These are phyloP conservation scores for Orestias chungarensis DNA, from an alignment of 2,797 vertebrate species.

Conservation along the genomic window DNA sequence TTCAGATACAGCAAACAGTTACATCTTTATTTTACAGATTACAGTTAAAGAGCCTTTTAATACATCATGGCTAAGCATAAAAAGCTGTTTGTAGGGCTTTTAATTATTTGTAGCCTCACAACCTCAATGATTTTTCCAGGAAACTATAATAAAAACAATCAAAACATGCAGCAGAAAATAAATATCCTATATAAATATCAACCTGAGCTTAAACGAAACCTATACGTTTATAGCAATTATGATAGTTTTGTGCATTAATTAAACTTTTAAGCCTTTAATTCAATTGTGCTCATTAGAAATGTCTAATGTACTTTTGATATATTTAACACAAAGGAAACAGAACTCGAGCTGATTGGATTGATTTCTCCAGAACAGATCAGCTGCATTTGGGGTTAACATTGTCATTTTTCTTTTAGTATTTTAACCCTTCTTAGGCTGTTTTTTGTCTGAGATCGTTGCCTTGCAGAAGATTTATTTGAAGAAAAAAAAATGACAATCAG, in stretches of 20 bases:
- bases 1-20: conserved; percentile 25
- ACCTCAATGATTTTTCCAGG: background rate
- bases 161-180: background rate
- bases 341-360: background rate
- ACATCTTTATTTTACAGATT: conserved; percentile 39
- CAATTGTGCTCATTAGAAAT: background rate
- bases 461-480: too few relatives aligned
- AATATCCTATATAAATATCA: background rate
- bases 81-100: background rate
- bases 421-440: too few relatives aligned
- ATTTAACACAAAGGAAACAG: background rate
- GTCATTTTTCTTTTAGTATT: too few relatives aligned
- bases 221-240: too few relatives aligned
- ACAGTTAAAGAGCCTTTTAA: conserved; percentile 11
- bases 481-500: too few relatives aligned
- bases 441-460: too few relatives aligned
- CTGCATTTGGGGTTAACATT: background rate
- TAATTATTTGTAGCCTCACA: background rate
- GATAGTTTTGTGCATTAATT: too few relatives aligned
- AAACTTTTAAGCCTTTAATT: too few relatives aligned
- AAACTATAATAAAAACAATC: background rate
- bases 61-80: background rate
- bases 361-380: background rate
- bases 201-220: background rate
- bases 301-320: background rate